phyloP scores from a whole-genome alignment of 2,888 invertebrate species.

The Aelia acuminata region DNA sequence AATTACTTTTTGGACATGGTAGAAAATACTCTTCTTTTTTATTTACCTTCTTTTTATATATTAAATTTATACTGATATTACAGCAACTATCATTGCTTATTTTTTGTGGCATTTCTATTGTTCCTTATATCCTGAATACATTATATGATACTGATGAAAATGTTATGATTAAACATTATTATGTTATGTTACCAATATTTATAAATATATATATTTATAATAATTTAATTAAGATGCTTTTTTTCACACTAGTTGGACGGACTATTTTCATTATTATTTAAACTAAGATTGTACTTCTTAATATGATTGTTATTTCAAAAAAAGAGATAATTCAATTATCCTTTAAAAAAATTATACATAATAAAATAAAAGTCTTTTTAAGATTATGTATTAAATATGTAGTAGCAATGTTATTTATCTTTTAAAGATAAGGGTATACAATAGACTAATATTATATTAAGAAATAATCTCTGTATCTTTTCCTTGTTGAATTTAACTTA shows the following conservation, averaged over 20 bases:
- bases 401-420: neutral
- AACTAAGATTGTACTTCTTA: neutral
- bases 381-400: neutral
- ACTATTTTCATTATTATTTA: constrained; percentile 42
- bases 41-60: neutral
- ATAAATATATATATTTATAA: constrained; percentile 13
- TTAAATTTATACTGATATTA: neutral
- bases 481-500: neutral
- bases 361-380: neutral
- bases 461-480: neutral
- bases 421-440: neutral
- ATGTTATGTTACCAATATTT: constrained; percentile 55
- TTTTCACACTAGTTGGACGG: constrained; percentile 58
- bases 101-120: constrained; percentile 44
- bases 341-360: neutral
- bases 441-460: neutral
- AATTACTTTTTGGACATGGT: neutral
- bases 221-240: constrained; percentile 44
- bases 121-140: constrained; percentile 6
- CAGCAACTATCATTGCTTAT: neutral
- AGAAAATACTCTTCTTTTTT: neutral
- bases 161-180: constrained; percentile 1
- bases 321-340: neutral
- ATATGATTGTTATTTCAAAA: neutral
- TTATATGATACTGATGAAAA: constrained; percentile 15